These are phyloP conservation scores for Mystacornis crossleyi DNA, from an alignment of 2,113 vertebrate species.

Conservation along the genomic window DNA sequence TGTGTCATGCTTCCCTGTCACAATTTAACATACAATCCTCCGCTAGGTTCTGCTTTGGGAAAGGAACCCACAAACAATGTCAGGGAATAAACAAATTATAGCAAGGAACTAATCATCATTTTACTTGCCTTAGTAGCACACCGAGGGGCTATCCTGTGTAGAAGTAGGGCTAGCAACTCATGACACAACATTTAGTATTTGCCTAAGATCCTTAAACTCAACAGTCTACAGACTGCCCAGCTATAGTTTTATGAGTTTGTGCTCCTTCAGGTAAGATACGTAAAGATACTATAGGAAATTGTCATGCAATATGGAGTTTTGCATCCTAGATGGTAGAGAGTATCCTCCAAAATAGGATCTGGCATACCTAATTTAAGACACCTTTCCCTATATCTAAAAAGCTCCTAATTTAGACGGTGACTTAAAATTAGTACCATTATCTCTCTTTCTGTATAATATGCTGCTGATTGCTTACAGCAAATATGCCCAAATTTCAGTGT, in stretches of 20 bases:
- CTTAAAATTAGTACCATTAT: not conserved
- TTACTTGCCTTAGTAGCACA: not conserved
- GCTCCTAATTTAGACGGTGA: not conserved
- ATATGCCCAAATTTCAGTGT: not conserved
- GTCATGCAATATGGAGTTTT: not conserved
- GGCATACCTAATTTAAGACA: not conserved
- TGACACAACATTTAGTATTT: not conserved
- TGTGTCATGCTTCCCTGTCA: not conserved
- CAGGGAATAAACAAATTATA: not conserved
- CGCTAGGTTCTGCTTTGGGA: not conserved
- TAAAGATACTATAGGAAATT: not conserved
- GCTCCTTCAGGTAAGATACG: not conserved
- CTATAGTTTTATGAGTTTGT: not conserved
- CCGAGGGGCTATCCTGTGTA: not conserved
- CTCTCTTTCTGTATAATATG: not conserved
- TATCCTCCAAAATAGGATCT: not conserved
- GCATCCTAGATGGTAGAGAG: not conserved
- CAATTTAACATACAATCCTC: not conserved
- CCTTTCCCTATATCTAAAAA: not conserved
- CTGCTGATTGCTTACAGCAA: constrained; percentile 18
- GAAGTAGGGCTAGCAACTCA: not conserved
- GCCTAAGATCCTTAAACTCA: not conserved
- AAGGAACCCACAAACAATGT: not conserved
- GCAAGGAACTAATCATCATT: not conserved
- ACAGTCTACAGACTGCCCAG: not conserved